Percentiles rank a stretch among this genome's conserved stretches.
Conservation (phyloP, 1,140 invertebrate species). For the Phthorimaea operculella region DNA sequence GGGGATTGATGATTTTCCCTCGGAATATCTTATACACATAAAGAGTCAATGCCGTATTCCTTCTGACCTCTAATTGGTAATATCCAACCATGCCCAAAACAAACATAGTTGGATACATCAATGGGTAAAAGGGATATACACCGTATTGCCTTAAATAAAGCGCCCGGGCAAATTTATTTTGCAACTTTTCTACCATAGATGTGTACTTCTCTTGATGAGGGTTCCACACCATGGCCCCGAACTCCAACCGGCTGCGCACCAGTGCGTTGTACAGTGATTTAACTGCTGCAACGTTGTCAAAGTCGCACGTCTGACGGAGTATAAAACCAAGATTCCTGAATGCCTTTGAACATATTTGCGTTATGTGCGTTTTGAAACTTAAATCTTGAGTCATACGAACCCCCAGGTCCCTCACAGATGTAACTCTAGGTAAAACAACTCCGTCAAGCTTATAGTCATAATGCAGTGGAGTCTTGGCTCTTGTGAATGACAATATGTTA, state of each 20-base stretch:
- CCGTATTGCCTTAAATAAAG: too few relatives aligned
- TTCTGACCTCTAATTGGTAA: too few relatives aligned
- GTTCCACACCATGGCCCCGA: background rate
- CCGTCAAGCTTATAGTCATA: too few relatives aligned
- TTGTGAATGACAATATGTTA: background rate
- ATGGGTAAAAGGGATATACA: too few relatives aligned
- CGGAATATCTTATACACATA: too few relatives aligned
- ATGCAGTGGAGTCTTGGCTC: too few relatives aligned
- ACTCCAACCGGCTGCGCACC: background rate
- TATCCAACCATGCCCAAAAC: too few relatives aligned
- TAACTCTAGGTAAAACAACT: background rate
- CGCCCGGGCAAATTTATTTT: background rate
- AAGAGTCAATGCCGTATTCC: too few relatives aligned
- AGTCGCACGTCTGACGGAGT: background rate
- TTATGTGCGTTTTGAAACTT: background rate
- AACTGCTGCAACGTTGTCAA: background rate
- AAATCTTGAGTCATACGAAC: background rate
- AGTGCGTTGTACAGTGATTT: background rate
- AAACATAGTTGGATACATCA: too few relatives aligned
- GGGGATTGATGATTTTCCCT: too few relatives aligned
- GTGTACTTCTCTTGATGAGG: conserved; percentile 4
- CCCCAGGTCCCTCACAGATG: background rate
- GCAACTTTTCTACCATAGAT: conserved; percentile 2
- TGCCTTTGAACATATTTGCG: background rate
- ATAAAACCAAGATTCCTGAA: conserved; percentile 3